Evolutionary conservation across 1,140 invertebrate species (phyloP).

Genomic region (Armadillidium nasatum): DNA sequence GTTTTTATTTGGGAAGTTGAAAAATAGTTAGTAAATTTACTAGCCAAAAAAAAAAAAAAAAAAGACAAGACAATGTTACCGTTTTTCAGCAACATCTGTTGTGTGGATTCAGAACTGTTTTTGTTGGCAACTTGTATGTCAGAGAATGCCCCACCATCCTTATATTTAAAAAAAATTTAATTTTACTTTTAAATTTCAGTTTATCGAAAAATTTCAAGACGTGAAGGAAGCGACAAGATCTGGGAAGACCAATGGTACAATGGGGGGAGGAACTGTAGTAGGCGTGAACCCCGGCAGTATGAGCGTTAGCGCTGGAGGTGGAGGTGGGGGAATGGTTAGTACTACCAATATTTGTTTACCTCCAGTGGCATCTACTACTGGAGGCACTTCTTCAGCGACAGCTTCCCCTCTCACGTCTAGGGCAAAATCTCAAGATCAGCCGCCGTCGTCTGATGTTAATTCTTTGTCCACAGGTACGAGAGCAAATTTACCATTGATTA

Average conservation of each 20-base stretch:
- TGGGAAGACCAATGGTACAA: conserved; percentile 43
- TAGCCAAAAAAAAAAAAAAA: no score
- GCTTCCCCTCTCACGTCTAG: conserved; percentile 39
- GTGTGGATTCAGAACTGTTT: no score
- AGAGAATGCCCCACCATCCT: no score
- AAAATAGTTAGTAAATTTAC: no score
- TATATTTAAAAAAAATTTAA: no score
- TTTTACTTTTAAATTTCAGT: conserved; percentile 57
- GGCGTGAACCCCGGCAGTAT: conserved; percentile 23
- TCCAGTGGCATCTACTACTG: conserved; percentile 49
- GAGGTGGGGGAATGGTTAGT: conserved; percentile 26
- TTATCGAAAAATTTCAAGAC: conserved; percentile 98
- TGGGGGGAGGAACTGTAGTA: conserved; percentile 28
- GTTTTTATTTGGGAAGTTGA: no score
- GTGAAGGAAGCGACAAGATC: conserved; percentile 82
- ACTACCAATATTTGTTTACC: background rate
- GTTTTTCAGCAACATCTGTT: no score
- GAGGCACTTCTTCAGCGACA: conserved; percentile 50
- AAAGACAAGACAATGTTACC: no score
- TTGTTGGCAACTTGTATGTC: no score
- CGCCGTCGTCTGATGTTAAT: background rate
- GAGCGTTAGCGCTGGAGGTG: conserved; percentile 23
- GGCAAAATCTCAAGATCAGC: conserved; percentile 35
- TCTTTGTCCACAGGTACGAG: background rate
- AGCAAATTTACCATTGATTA: no score